Percentiles rank a stretch among this genome's conserved stretches.
phyloP scores from a whole-genome alignment of 2,113 vertebrate species.

The Centropus unirufus region DNA sequence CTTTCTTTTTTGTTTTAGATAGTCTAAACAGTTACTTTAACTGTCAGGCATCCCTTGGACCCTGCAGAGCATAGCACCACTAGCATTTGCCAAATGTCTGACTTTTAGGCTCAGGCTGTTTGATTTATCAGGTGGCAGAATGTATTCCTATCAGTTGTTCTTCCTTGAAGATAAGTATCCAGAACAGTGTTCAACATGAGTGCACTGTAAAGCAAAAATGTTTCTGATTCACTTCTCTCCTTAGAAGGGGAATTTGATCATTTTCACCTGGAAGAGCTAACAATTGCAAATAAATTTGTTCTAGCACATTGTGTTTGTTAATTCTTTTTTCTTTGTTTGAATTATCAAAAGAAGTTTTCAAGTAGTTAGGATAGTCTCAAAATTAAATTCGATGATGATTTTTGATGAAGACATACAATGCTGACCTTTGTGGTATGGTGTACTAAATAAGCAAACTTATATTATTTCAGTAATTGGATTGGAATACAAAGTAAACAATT shows the following conservation, averaged over 20 bases:
- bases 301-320: not conserved
- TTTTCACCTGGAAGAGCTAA: not conserved
- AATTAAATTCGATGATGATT: not conserved
- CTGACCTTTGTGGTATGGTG: not conserved
- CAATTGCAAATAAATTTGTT: not conserved
- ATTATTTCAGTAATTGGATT: not conserved
- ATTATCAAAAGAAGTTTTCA: not conserved
- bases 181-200: not conserved
- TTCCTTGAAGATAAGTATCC: not conserved
- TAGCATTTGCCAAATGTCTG: not conserved
- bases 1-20: constrained; percentile 42
- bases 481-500: not conserved
- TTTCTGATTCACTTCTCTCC: not conserved
- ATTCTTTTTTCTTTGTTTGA: not conserved
- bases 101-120: not conserved
- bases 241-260: not conserved
- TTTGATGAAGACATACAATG: not conserved
- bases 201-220: not conserved
- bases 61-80: not conserved
- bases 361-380: not conserved
- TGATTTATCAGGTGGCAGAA: constrained; percentile 48
- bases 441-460: not conserved
- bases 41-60: constrained; percentile 7
- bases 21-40: constrained; percentile 38
- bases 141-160: not conserved